Percentiles rank a stretch among this genome's conserved stretches.
phyloP scores from a whole-genome alignment of 1,140 invertebrate genomes.

The Xylocopa sonorina region DNA sequence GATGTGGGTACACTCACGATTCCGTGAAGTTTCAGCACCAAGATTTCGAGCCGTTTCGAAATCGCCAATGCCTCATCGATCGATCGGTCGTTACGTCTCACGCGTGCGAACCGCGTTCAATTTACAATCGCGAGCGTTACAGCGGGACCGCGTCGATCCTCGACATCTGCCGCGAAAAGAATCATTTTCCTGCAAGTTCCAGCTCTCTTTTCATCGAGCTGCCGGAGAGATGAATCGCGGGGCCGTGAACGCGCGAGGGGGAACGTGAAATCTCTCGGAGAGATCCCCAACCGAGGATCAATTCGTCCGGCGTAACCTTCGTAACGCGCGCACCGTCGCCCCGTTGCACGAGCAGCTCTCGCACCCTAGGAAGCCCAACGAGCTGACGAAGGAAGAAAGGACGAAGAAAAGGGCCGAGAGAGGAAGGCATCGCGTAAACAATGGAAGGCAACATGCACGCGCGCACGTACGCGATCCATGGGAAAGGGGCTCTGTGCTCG shows the following conservation, averaged over 20 bases:
- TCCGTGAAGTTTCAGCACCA: too few relatives aligned
- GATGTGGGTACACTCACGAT: too few relatives aligned
- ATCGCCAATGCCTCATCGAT: neutral
- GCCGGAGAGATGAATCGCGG: neutral
- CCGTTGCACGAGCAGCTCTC: neutral
- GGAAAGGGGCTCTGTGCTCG: constrained; percentile 54
- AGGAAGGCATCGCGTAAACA: constrained; percentile 72
- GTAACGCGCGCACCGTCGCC: too few relatives aligned
- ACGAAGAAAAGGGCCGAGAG: too few relatives aligned
- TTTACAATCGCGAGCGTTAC: too few relatives aligned
- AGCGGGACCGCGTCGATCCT: too few relatives aligned
- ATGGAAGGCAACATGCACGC: constrained; percentile 62
- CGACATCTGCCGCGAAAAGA: neutral
- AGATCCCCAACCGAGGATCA: constrained; percentile 37
- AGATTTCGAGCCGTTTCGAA: too few relatives aligned
- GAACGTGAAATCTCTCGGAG: constrained; percentile 5
- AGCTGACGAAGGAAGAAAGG: constrained; percentile 7
- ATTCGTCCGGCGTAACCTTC: constrained; percentile 26
- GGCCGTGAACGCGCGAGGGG: neutral
- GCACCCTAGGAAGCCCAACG: constrained; percentile 38
- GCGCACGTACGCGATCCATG: constrained; percentile 36
- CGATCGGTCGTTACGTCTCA: neutral
- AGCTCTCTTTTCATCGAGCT: neutral
- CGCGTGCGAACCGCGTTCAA: neutral
- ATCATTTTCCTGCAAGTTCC: constrained; percentile 7